These are phyloP conservation scores for Ibycter americanus DNA, from an alignment of 2,797 vertebrate species.

Conservation along the genomic window DNA sequence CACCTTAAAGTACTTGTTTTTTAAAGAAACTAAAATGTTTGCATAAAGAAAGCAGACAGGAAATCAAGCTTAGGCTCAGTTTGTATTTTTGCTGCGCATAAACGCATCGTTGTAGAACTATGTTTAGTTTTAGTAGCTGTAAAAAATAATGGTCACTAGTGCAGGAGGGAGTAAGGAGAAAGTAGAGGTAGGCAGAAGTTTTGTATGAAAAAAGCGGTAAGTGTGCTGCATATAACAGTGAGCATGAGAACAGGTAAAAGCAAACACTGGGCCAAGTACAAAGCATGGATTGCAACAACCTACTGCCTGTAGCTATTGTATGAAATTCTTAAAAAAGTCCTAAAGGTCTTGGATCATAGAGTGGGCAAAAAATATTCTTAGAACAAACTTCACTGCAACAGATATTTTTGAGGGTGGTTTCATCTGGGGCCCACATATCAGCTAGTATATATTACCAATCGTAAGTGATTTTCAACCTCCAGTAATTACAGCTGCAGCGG, in stretches of 20 bases:
- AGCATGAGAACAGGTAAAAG: not conserved
- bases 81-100: not conserved
- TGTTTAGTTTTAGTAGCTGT: not conserved
- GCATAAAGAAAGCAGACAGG: not conserved
- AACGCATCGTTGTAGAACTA: not conserved
- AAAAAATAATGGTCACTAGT: not conserved
- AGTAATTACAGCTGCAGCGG: not conserved
- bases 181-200: not conserved
- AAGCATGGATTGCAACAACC: not conserved
- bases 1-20: not conserved
- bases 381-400: not conserved
- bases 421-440: not conserved
- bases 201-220: not conserved
- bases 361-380: not conserved
- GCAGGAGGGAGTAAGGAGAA: not conserved
- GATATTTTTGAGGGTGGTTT: not conserved
- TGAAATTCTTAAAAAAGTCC: not conserved
- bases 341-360: not conserved
- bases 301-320: not conserved
- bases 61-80: not conserved
- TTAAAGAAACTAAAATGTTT: not conserved
- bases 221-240: not conserved
- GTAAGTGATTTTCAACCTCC: not conserved
- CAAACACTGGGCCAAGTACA: not conserved
- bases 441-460: too few species aligned